These are phyloP conservation scores for Helobdella robusta DNA, from an alignment of 2,888 invertebrate genomes.

Conservation along the genomic window DNA sequence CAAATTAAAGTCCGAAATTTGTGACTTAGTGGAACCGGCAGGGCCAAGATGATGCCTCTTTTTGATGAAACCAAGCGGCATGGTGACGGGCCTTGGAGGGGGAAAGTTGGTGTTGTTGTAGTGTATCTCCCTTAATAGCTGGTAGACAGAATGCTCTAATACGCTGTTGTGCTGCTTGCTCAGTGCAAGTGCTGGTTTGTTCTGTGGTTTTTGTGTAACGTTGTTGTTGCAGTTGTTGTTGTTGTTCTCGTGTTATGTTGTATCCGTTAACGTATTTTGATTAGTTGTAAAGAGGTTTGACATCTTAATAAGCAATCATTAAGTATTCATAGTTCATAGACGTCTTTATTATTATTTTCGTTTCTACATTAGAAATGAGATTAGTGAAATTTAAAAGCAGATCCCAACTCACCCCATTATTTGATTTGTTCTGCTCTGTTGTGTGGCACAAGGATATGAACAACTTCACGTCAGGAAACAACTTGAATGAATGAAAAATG, in stretches of 20 bases:
- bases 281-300: too few relatives aligned
- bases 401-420: too few relatives aligned
- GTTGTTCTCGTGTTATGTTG: background rate
- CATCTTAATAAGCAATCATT: too few relatives aligned
- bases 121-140: conserved; percentile 80
- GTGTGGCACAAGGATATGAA: conserved; percentile 84
- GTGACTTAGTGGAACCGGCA: conserved; percentile 74
- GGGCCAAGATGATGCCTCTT: conserved; percentile 82
- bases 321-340: too few relatives aligned
- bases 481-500: conserved; percentile 52
- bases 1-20: conserved; percentile 78
- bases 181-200: background rate
- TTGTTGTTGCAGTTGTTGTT: conserved; percentile 5
- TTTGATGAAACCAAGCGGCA: conserved; percentile 83
- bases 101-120: conserved; percentile 84
- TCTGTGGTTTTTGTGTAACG: background rate
- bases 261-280: too few relatives aligned
- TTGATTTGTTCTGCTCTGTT: conserved; percentile 57
- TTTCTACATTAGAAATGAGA: too few relatives aligned
- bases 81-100: conserved; percentile 87
- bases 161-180: conserved; percentile 78
- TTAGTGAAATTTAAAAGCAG: too few relatives aligned
- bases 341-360: too few relatives aligned
- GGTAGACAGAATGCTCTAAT: conserved; percentile 89
- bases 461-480: conserved; percentile 81